phyloP scores from a whole-genome alignment of 2,797 vertebrate species.

The Oreochromis mossambicus region DNA sequence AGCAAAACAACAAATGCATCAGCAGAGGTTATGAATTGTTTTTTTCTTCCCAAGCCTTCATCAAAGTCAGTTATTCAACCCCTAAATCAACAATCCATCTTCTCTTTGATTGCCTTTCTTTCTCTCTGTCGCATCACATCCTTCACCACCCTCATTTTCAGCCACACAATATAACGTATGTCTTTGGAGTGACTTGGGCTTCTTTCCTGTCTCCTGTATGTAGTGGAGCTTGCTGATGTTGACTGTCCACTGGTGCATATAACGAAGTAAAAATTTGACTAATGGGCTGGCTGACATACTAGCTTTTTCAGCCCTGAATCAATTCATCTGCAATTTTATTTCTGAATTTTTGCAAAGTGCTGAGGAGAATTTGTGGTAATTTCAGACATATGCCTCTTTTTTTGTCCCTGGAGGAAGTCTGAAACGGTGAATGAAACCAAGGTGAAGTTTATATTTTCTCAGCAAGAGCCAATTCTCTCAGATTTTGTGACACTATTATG shows the following conservation, averaged over 20 bases:
- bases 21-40: slow-evolving; percentile 7
- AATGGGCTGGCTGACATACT: slow-evolving; percentile 63
- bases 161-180: neutral
- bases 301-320: slow-evolving; percentile 63
- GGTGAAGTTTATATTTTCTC: neutral
- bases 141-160: neutral
- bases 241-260: slow-evolving; percentile 58
- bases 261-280: slow-evolving; percentile 69
- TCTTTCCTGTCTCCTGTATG: slow-evolving; percentile 3
- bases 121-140: neutral
- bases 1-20: neutral
- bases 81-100: slow-evolving; percentile 32
- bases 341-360: slow-evolving; percentile 34
- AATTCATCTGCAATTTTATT: slow-evolving; percentile 60
- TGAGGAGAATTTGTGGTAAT: neutral
- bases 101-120: slow-evolving; percentile 7
- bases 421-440: neutral
- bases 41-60: slow-evolving; percentile 10
- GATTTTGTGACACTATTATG: slow-evolving; percentile 15
- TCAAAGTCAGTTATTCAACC: slow-evolving; percentile 43
- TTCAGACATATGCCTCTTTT: neutral
- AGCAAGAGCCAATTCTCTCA: neutral
- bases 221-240: slow-evolving; percentile 40
- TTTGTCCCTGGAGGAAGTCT: neutral
- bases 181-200: neutral